Evolutionary conservation across 2,113 vertebrate species (phyloP).

Genomic region (Cebidichthys violaceus): DNA sequence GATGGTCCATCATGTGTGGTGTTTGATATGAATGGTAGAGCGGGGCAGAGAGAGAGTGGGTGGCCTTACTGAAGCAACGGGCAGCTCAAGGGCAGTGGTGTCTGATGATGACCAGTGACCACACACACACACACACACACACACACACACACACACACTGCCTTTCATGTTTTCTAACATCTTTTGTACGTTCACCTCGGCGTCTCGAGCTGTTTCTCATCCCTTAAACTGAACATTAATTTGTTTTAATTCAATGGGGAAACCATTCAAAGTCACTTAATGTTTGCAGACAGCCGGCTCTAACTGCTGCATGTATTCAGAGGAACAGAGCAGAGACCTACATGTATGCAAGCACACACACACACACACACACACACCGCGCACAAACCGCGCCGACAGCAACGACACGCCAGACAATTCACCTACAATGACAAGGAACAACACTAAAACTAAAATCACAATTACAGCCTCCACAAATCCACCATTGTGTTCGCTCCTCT

Average conservation of each 20-base stretch:
- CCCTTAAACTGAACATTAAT: not conserved
- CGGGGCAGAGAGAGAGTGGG: slow-evolving; percentile 54
- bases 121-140: slow-evolving; percentile 37
- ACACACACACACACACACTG: not conserved
- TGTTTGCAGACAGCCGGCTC: slow-evolving; percentile 28
- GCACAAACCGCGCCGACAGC: slow-evolving; percentile 63
- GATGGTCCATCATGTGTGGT: slow-evolving; percentile 49
- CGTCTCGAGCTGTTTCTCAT: not conserved
- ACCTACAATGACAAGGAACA: slow-evolving; percentile 68
- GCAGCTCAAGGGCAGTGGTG: slow-evolving; percentile 50
- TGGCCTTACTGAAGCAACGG: slow-evolving; percentile 44
- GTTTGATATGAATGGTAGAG: slow-evolving; percentile 52
- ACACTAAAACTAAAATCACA: slow-evolving; percentile 68
- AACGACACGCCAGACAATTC: slow-evolving; percentile 62
- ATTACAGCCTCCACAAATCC: slow-evolving; percentile 66
- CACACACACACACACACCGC: slow-evolving; percentile 26
- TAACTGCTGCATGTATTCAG: slow-evolving; percentile 43
- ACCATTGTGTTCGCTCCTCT: slow-evolving; percentile 64
- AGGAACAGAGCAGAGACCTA: slow-evolving; percentile 42
- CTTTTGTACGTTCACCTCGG: not conserved
- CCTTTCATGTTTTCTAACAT: not conserved
- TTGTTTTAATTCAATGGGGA: not conserved
- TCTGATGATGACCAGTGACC: slow-evolving; percentile 35
- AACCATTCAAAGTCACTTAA: slow-evolving; percentile 17
- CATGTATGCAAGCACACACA: slow-evolving; percentile 49